These are phyloP conservation scores for Lepeophtheirus salmonis DNA, from an alignment of 1,140 invertebrate genomes.

Conservation along the genomic window DNA sequence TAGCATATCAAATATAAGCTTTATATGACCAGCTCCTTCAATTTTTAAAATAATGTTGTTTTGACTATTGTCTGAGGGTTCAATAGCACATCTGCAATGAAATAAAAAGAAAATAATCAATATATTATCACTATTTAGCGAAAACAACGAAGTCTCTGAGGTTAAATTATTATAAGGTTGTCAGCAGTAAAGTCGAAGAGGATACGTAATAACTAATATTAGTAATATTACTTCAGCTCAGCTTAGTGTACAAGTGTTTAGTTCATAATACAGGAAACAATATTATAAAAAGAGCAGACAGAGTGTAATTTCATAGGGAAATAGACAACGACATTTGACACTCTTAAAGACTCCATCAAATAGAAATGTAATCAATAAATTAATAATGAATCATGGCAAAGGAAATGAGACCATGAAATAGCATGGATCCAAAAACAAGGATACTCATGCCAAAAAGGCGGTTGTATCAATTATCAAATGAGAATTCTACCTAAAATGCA, in stretches of 20 bases:
- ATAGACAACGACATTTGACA: too few relatives aligned
- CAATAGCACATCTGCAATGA: conserved; percentile 35
- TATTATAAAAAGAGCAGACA: too few relatives aligned
- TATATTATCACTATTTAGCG: background rate
- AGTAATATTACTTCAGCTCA: conserved; percentile 5
- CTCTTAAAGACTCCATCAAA: too few relatives aligned
- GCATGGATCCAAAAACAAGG: too few relatives aligned
- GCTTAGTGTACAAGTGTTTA: conserved; percentile 22
- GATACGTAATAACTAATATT: too few relatives aligned
- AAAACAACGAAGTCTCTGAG: conserved; percentile 10
- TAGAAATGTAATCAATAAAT: too few relatives aligned
- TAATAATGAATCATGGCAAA: too few relatives aligned
- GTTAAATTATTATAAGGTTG: background rate
- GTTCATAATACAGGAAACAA: conserved; percentile 4
- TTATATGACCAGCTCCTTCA: conserved; percentile 32
- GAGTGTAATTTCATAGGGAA: too few relatives aligned
- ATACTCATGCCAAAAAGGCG: too few relatives aligned
- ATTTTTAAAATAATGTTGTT: conserved; percentile 36
- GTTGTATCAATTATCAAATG: too few relatives aligned
- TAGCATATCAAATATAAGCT: conserved; percentile 41
- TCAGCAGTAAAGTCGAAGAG: too few relatives aligned
- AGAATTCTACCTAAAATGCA: conserved; percentile 51
- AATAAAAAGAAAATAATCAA: conserved; percentile 1
- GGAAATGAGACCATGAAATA: too few relatives aligned
- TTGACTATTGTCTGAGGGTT: conserved; percentile 30